Evolutionary conservation across 2,113 vertebrate species (phyloP).

Genomic region (Notothenia rossii): DNA sequence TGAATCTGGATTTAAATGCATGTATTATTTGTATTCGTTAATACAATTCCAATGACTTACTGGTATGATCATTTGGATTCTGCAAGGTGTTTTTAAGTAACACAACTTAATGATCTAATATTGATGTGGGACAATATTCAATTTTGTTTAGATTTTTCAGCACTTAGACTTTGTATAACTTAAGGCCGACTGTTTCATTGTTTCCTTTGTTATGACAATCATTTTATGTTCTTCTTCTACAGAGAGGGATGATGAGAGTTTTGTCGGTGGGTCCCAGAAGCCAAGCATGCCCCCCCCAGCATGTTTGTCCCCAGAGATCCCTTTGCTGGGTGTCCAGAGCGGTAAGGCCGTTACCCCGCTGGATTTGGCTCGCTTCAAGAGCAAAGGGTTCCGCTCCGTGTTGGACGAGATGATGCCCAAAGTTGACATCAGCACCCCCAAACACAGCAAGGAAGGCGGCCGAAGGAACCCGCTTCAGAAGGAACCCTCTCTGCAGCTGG

Average conservation of each 20-base stretch:
- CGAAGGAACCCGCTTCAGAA: conserved; percentile 75
- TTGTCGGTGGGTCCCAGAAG: conserved; percentile 83
- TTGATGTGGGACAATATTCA: no score
- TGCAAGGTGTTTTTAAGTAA: neutral
- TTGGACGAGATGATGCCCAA: conserved; percentile 81
- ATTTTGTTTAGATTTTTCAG: neutral
- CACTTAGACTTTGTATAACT: no score
- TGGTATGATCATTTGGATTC: neutral
- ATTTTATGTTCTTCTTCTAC: conserved; percentile 11
- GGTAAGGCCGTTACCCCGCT: conserved; percentile 88
- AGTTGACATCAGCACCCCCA: conserved; percentile 55
- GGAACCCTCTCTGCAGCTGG: conserved; percentile 88
- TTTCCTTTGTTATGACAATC: neutral
- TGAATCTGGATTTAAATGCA: neutral
- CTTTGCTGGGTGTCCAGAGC: conserved; percentile 76
- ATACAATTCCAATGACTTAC: neutral
- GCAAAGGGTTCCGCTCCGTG: conserved; percentile 90
- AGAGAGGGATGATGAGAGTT: conserved; percentile 84
- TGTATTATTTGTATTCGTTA: neutral
- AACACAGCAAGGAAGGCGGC: conserved; percentile 50
- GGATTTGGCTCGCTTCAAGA: conserved; percentile 91
- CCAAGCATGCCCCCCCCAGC: conserved; percentile 39
- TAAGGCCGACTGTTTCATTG: no score
- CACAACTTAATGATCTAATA: neutral
- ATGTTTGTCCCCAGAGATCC: conserved; percentile 70